phyloP scores from a whole-genome alignment of 2,113 vertebrate genomes.

The Mobula birostris region DNA sequence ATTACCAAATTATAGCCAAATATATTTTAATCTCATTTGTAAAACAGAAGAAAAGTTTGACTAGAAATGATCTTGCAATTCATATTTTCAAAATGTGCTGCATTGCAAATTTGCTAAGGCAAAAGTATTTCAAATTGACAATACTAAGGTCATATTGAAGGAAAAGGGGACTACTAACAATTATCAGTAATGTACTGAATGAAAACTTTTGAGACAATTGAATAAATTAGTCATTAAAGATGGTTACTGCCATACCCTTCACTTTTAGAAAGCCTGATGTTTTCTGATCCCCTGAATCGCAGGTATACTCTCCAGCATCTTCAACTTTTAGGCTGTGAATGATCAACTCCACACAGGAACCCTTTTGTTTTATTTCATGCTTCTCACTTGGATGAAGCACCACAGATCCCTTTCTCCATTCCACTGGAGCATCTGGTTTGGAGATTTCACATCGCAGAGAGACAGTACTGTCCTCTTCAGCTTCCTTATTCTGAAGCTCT shows the following conservation, averaged over 20 bases:
- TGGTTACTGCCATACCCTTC: conserved; percentile 51
- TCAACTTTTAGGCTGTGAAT: conserved; percentile 54
- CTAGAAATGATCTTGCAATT: not conserved
- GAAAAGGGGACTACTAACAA: not conserved
- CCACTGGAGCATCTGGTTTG: conserved; percentile 42
- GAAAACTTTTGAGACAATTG: too few species aligned
- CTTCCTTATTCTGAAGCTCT: conserved; percentile 54
- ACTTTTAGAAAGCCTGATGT: conserved; percentile 44
- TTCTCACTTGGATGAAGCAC: conserved; percentile 50
- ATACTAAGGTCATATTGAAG: not conserved
- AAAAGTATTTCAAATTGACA: too few species aligned
- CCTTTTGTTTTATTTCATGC: conserved; percentile 56
- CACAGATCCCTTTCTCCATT: conserved; percentile 55
- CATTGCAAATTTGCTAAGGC: too few species aligned
- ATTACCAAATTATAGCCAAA: not conserved
- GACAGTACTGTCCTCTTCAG: conserved; percentile 52
- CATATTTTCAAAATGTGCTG: not conserved
- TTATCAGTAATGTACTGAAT: too few species aligned
- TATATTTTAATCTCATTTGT: not conserved
- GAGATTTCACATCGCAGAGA: too few species aligned
- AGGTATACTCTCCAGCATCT: conserved; percentile 45
- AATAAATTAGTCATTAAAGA: not conserved
- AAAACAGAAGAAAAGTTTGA: not conserved
- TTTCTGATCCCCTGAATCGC: conserved; percentile 23
- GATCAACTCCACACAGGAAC: conserved; percentile 55